Percentiles rank a stretch among this genome's conserved stretches.
Evolutionary conservation across 2,888 invertebrate species (phyloP).

Genomic region (Branchellion lobata): DNA sequence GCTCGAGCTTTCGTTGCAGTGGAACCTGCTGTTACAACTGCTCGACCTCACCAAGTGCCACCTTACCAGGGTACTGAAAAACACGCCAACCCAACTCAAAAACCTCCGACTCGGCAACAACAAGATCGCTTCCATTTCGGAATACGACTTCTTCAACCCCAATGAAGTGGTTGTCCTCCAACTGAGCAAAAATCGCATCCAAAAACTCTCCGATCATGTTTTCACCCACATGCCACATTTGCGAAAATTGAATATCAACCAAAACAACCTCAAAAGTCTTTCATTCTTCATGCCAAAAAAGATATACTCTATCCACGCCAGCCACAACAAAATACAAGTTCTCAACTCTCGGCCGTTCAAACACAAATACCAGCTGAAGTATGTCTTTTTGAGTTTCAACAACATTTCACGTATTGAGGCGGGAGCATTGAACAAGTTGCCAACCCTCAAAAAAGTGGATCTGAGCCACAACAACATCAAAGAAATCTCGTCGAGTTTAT

Average conservation of each 20-base stretch:
- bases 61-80: slow-evolving; percentile 66
- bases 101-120: slow-evolving; percentile 83
- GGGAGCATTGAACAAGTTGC: slow-evolving; percentile 48
- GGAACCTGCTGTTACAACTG: slow-evolving; percentile 67
- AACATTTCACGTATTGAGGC: slow-evolving; percentile 48
- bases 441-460: slow-evolving; percentile 49
- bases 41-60: slow-evolving; percentile 58
- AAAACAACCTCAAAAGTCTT: slow-evolving; percentile 67
- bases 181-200: slow-evolving; percentile 80
- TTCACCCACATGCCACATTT: slow-evolving; percentile 82
- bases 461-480: slow-evolving; percentile 49
- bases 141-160: slow-evolving; percentile 80
- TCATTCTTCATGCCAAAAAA: slow-evolving; percentile 48
- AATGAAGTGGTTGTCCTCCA: slow-evolving; percentile 79
- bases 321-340: slow-evolving; percentile 49
- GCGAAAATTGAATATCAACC: slow-evolving; percentile 73
- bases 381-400: slow-evolving; percentile 53
- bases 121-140: slow-evolving; percentile 68
- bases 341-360: slow-evolving; percentile 47
- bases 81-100: slow-evolving; percentile 48
- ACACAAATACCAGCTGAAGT: slow-evolving; percentile 46
- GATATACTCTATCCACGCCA: slow-evolving; percentile 48
- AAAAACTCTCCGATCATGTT: slow-evolving; percentile 74
- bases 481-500: slow-evolving; percentile 43
- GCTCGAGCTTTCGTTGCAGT: slow-evolving; percentile 34